phyloP scores from a whole-genome alignment of 2,797 vertebrate genomes.

The Anabacerthia variegaticeps region DNA sequence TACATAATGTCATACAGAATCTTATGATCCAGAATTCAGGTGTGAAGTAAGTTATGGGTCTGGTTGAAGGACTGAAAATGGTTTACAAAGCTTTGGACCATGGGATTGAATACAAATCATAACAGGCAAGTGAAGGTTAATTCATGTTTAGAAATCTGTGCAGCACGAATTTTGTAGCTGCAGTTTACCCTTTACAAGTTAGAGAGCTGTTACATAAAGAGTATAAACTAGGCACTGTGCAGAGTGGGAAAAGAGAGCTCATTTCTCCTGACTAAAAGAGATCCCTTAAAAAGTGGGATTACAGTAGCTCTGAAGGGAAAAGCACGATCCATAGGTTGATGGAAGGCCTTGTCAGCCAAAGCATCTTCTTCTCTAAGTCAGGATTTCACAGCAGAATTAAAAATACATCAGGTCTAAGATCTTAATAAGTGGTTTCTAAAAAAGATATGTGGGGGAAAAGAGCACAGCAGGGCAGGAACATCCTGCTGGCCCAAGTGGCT shows the following conservation, averaged over 20 bases:
- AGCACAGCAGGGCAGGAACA: background rate
- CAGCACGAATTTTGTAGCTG: background rate
- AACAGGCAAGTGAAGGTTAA: background rate
- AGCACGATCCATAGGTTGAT: background rate
- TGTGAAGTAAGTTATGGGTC: background rate
- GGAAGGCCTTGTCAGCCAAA: background rate
- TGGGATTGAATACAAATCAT: background rate
- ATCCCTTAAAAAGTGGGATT: background rate
- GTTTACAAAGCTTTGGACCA: background rate
- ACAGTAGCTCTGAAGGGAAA: background rate
- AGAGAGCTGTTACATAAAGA: background rate
- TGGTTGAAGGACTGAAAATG: background rate
- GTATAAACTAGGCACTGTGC: background rate
- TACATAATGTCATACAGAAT: background rate
- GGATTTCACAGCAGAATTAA: background rate
- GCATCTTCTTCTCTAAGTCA: background rate
- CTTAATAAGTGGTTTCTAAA: background rate
- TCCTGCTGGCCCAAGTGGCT: conserved; percentile 7
- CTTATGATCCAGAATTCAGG: background rate
- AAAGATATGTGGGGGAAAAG: background rate
- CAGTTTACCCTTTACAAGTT: background rate
- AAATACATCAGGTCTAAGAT: background rate
- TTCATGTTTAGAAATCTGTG: background rate
- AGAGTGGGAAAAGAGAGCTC: background rate
- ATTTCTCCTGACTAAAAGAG: background rate